Conservation (phyloP, 1,140 invertebrate species). For the Andricus grossulariae region DNA sequence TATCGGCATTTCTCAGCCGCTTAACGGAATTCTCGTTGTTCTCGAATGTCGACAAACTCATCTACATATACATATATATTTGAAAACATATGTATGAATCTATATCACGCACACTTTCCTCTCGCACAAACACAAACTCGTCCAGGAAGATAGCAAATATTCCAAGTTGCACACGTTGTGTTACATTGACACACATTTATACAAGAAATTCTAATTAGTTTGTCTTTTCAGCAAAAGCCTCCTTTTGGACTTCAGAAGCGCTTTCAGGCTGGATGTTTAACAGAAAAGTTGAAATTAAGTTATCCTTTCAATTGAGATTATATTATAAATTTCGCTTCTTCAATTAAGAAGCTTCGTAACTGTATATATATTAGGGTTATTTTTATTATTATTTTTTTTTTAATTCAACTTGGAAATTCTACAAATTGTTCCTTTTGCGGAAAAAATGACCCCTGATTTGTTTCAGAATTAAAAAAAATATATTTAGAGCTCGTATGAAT, state of each 20-base stretch:
- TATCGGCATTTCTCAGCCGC: conserved; percentile 56
- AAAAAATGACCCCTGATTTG: too few species aligned
- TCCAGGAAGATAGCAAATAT: conserved; percentile 13
- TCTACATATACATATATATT: neutral
- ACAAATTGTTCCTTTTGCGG: too few species aligned
- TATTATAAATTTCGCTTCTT: too few species aligned
- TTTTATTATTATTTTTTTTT: too few species aligned
- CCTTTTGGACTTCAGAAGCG: neutral
- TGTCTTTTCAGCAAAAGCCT: neutral
- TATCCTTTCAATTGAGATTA: too few species aligned
- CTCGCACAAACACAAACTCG: neutral
- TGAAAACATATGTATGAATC: neutral
- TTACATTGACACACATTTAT: conserved; percentile 8
- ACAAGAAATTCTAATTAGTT: conserved; percentile 14
- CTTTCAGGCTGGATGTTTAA: neutral
- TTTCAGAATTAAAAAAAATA: too few species aligned
- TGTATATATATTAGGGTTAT: too few species aligned
- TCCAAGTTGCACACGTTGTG: neutral
- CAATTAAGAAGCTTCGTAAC: too few species aligned
- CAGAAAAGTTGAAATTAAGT: too few species aligned
- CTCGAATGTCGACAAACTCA: conserved; percentile 36
- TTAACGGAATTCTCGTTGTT: conserved; percentile 55
- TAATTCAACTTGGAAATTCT: too few species aligned
- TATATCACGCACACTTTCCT: neutral
- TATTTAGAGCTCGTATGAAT: too few species aligned